Conservation (phyloP, 2,888 invertebrate genomes). For the Cylindroiulus punctatus region DNA sequence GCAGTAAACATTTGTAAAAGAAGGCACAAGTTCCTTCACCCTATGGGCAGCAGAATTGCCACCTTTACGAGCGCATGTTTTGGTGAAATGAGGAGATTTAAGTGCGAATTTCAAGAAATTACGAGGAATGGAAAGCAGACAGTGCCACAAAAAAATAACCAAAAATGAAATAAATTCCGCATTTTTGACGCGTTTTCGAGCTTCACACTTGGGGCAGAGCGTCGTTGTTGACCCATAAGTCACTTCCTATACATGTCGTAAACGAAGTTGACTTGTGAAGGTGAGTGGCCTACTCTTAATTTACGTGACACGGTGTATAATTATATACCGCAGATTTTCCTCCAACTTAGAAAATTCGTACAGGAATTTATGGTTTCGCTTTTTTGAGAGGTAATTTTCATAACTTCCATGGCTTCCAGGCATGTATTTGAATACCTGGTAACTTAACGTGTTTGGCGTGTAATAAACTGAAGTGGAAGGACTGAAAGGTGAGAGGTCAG, state of each 20-base stretch:
- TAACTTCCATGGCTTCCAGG: not conserved
- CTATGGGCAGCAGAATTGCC: not conserved
- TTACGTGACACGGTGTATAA: conserved; percentile 1
- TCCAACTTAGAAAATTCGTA: not conserved
- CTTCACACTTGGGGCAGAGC: not conserved
- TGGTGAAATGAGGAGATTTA: conserved; percentile 2
- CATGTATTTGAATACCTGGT: not conserved
- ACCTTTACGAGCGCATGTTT: not conserved
- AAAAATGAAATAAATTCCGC: not conserved
- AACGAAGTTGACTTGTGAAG: conserved; percentile 5
- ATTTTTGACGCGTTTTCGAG: not conserved
- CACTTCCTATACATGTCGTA: conserved; percentile 16
- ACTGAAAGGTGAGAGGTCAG: not conserved
- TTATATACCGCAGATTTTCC: not conserved
- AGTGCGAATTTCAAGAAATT: conserved; percentile 18
- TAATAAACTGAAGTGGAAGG: conserved; percentile 21
- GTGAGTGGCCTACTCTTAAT: conserved; percentile 7
- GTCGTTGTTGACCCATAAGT: not conserved
- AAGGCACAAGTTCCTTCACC: not conserved
- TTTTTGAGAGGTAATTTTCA: not conserved
- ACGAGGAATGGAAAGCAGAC: not conserved
- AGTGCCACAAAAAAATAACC: not conserved
- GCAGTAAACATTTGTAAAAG: not conserved
- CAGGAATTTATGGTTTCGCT: not conserved
- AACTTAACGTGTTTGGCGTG: conserved; percentile 6